Percentiles rank a stretch among this genome's conserved stretches.
These are phyloP conservation scores for Idaea straminata DNA, from an alignment of 2,888 invertebrate genomes.

Conservation along the genomic window DNA sequence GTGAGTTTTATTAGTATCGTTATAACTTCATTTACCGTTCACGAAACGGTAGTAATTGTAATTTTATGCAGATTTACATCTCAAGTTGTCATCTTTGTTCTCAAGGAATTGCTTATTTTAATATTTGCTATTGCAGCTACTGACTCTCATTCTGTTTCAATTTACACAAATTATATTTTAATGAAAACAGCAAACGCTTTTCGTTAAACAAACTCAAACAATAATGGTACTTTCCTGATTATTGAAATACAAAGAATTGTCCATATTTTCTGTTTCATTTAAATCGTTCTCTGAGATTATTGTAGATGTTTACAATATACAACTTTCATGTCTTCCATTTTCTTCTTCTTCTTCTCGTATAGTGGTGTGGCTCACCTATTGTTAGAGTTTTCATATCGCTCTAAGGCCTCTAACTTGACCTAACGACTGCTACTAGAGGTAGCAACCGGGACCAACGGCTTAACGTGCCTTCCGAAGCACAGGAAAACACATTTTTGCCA, in stretches of 20 bases:
- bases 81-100: not conserved
- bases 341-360: no score
- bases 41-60: not conserved
- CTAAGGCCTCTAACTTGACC: no score
- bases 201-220: no score
- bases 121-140: not conserved
- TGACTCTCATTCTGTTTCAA: not conserved
- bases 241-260: not conserved
- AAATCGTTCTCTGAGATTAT: not conserved
- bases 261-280: not conserved
- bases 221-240: not conserved
- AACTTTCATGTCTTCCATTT: no score
- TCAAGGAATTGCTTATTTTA: not conserved
- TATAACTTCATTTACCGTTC: slow-evolving; percentile 4
- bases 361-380: no score
- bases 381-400: no score
- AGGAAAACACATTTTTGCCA: no score
- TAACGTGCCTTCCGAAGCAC: no score
- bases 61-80: not conserved
- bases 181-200: not conserved
- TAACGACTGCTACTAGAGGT: no score
- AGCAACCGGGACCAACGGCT: no score
- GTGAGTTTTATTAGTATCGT: slow-evolving; percentile 18
- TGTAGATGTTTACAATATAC: no score
- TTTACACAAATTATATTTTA: not conserved